A percentile compares a stretch with the other conserved stretches of the same genome.
These are phyloP conservation scores for Montipora sp. DNA, from an alignment of 64 coral and sea anemone species.

Conservation along the genomic window DNA sequence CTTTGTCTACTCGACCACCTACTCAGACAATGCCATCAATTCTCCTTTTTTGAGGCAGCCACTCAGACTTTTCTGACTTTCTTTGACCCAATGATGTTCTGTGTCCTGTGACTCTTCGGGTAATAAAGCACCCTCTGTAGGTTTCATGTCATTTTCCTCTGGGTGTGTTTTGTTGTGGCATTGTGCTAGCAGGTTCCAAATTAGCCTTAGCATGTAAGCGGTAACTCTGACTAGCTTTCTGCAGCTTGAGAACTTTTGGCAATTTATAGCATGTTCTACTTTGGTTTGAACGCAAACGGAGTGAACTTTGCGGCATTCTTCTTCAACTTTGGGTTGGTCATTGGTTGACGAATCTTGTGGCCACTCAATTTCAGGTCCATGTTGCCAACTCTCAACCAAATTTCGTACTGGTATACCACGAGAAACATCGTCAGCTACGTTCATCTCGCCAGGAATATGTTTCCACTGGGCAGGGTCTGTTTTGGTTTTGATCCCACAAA, in stretches of 20 bases:
- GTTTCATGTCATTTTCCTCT: neutral
- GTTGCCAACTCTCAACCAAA: slow-evolving; percentile 42
- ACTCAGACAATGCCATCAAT: slow-evolving; percentile 47
- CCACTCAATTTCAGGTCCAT: slow-evolving; percentile 47
- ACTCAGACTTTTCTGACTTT: slow-evolving; percentile 44
- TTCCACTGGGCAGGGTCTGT: slow-evolving; percentile 15
- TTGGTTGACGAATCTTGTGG: no score
- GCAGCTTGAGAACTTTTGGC: no score
- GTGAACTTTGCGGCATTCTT: neutral
- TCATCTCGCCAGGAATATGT: no score
- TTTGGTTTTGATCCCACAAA: slow-evolving; percentile 53
- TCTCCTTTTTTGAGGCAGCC: slow-evolving; percentile 19
- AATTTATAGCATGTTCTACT: neutral
- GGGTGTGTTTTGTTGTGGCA: no score
- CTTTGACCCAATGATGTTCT: neutral
- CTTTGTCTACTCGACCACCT: slow-evolving; percentile 46
- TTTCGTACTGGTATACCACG: neutral
- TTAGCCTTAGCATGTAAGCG: no score
- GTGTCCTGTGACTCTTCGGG: slow-evolving; percentile 25
- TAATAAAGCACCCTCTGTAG: slow-evolving; percentile 27
- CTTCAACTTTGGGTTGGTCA: neutral
- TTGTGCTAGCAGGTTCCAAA: no score
- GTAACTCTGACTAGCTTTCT: no score
- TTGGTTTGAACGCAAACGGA: neutral
- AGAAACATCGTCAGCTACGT: no score